Evolutionary conservation across 2,113 vertebrate species (phyloP), one percentile per base, ranked within the genome.

Genomic region (Rhabdomys dilectus): DNA sequence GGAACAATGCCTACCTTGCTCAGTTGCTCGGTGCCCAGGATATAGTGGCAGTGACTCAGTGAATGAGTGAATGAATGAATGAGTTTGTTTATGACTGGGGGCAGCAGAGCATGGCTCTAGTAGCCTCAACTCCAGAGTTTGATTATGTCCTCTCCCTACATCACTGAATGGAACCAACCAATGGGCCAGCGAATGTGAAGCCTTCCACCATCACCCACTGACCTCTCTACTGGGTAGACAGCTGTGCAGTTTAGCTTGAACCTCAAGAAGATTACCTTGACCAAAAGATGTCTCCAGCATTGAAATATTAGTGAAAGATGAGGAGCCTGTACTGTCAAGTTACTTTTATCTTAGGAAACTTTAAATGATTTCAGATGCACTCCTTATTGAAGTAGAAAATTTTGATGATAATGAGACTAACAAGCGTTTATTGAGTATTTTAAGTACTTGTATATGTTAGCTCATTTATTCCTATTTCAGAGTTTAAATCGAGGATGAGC

Each of bases 331-430:
- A 19, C 82, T 93, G 95, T 82, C 48, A 75, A 88, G 42, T n/a
- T 75, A 58, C 4, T 86, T 89, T 60, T 58, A 80, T 94, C 97
- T 87, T 53, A 5, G 87, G 73, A 93, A 94, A 96, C 31, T 56
- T 12, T 78, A 92, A 73, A 42, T 92, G 15, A 60, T 72, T 91
- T 86, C 36, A 89, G 15, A 93, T 73, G 42, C 70, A 68, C 39
- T 91, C 17, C 76, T 62, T 36, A 42, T 39, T 36, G 22, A 88
- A 94, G 66, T 94, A 45, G 82, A 88, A 86, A 42, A 62, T 10
- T 86, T 62, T 39, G 19, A 48, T 58, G 19, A 75, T 21, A 36
- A 85, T 75, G 58, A 84, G 58, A 42, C 56, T 42, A 51, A 91
- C 68, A 45, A 62, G 12, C 48, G 93, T 39, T 12, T 90, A 36